These are phyloP conservation scores for Elymnias hypermnestra DNA, from an alignment of 1,140 invertebrate genomes.

Conservation along the genomic window DNA sequence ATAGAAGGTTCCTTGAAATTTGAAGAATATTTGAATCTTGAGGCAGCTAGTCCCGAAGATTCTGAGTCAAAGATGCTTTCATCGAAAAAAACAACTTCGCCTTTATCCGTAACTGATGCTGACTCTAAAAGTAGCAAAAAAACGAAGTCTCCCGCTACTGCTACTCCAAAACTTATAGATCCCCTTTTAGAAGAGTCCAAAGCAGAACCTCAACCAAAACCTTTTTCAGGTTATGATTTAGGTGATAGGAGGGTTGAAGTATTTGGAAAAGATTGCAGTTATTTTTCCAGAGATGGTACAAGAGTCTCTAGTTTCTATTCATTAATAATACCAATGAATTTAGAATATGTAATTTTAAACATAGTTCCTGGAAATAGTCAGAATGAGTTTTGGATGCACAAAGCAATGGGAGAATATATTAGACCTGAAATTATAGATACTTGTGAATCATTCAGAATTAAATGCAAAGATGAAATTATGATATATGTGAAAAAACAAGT, in stretches of 20 bases:
- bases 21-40: constrained; percentile 33
- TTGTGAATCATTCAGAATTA: constrained; percentile 42
- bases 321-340: constrained; percentile 59
- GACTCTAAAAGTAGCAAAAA: constrained; percentile 45
- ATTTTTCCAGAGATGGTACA: constrained; percentile 68
- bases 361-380: constrained; percentile 40
- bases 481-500: constrained; percentile 60
- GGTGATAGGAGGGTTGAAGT: constrained; percentile 71
- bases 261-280: constrained; percentile 57
- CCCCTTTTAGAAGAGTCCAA: constrained; percentile 3
- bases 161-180: constrained; percentile 26
- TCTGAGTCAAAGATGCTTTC: constrained; percentile 18
- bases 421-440: constrained; percentile 30
- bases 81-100: constrained; percentile 30
- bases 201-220: constrained; percentile 23
- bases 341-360: constrained; percentile 48
- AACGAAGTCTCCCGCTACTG: constrained; percentile 28
- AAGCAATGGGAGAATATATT: constrained; percentile 34
- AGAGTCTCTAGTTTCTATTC: constrained; percentile 52
- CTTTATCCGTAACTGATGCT: constrained; percentile 24
- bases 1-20: constrained; percentile 67
- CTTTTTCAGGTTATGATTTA: constrained; percentile 66
- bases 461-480: constrained; percentile 48
- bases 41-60: constrained; percentile 23
- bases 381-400: constrained; percentile 55